Percentiles rank a stretch among this genome's conserved stretches.
phyloP scores from a whole-genome alignment of 1,140 invertebrate species.

The Streblospio benedicti region DNA sequence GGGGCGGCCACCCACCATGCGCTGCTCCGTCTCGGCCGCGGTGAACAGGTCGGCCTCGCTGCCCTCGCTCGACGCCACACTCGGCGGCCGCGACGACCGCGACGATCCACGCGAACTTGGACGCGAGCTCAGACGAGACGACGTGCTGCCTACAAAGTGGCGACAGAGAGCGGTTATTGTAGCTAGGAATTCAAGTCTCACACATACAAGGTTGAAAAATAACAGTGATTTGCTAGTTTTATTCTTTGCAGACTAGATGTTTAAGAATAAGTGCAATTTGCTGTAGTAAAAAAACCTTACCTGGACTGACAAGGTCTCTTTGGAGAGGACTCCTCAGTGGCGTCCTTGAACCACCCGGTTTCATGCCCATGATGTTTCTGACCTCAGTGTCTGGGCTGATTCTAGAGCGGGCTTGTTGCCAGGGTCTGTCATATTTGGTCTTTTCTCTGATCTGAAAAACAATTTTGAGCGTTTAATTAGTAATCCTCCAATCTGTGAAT shows the following conservation, averaged over 20 bases:
- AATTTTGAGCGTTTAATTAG: background rate
- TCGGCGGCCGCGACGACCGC: slow-evolving; percentile 69
- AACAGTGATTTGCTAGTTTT: background rate
- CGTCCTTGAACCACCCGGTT: slow-evolving; percentile 62
- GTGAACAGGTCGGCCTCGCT: slow-evolving; percentile 43
- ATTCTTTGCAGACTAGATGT: background rate
- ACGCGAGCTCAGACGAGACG: slow-evolving; percentile 54
- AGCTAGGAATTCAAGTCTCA: background rate
- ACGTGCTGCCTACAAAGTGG: background rate
- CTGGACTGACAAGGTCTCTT: slow-evolving; percentile 59
- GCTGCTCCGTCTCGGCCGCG: slow-evolving; percentile 34
- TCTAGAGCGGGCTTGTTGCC: slow-evolving; percentile 27
- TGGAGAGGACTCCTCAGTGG: slow-evolving; percentile 52
- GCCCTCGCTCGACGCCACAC: slow-evolving; percentile 72
- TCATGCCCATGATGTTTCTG: slow-evolving; percentile 32
- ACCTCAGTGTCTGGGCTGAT: slow-evolving; percentile 39
- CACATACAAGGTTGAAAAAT: background rate
- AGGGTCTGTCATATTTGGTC: slow-evolving; percentile 32
- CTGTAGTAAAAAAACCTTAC: slow-evolving; percentile 22
- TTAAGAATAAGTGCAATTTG: background rate
- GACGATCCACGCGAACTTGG: slow-evolving; percentile 50
- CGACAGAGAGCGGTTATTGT: background rate
- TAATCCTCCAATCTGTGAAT: background rate
- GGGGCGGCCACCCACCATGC: slow-evolving; percentile 33
- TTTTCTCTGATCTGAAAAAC: slow-evolving; percentile 38